A percentile compares a stretch with the other conserved stretches of the same genome.
phyloP scores from a whole-genome alignment of 2,797 vertebrate genomes.

The Rousettus madagascariensis region DNA sequence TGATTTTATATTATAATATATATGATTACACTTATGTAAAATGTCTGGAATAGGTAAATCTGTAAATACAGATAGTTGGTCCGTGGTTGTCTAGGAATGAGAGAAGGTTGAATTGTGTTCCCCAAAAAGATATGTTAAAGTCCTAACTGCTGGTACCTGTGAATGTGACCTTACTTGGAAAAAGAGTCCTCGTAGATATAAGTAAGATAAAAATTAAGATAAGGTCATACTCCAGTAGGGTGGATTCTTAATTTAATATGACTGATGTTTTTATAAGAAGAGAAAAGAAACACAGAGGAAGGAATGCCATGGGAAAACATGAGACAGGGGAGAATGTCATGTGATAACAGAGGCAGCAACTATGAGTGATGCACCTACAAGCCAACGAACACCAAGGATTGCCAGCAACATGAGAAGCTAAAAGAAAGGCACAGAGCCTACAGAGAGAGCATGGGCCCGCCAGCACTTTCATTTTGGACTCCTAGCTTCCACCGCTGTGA shows the following conservation, averaged over 20 bases:
- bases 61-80: background rate
- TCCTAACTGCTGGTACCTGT: background rate
- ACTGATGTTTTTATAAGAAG: background rate
- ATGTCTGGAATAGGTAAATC: background rate
- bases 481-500: background rate
- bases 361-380: background rate
- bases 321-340: background rate
- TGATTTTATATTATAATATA: background rate
- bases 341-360: background rate
- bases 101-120: background rate
- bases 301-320: background rate
- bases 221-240: background rate
- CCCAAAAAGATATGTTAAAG: background rate
- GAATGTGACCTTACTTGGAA: background rate
- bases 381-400: background rate
- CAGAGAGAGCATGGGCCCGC: background rate
- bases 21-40: background rate
- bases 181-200: background rate
- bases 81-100: background rate
- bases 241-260: background rate
- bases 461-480: background rate
- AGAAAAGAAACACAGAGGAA: background rate
- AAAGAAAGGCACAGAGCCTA: background rate
- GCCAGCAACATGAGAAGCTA: background rate
- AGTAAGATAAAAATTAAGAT: background rate